Base-by-base conservation (phyloP, 2,797 vertebrate genomes). In the Pseudotriccus pelzelni region DNA sequence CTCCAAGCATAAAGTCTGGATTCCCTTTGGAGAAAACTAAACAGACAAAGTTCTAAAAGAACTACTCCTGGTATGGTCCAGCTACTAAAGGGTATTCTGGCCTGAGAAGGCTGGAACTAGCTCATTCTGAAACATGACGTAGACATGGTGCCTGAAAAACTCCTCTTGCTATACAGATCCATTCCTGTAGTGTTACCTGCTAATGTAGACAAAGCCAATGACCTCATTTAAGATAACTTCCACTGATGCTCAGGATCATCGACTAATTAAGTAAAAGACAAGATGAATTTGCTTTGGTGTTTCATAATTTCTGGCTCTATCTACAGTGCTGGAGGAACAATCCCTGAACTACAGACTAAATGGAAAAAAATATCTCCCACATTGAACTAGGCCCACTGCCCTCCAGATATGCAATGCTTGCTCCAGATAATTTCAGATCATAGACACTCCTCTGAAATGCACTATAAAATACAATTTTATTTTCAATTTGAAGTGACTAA, bases 401-500 rank as follows among this genome's bases (percentile, higher is more conserved):
- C 19, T 21, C n/a, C 37, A 41, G 30, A 36, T 25, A n/a, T 7
- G 8, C 6, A 49, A 64, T 17, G 7, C 18, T 77, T 68, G 6
- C 16, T 52, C 14, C 18, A 66, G 47, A 39, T 66, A n/a, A 77
- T 86, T 87, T 63, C 68, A 89, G 32, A 34, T 46, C n/a, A 32
- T 20, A 64, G 16, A 5, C 24, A 78, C 3, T 3, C 5, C 36
- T 84, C 21, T 82, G 62, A 81, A 92, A 72, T n/a, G 20, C 6
- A 32, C 10, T 37, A 21, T 74, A 67, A 80, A 87, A 55, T 34
- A 47, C 4, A 22, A 34, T 36, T 43, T 63, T 41, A 15, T 77
- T 81, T 84, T 89, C 27, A 60, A 14, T 84, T 92, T 86, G 44
- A 74, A 84, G 39, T 63, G 25, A 72, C 36, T 36, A 55, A 68